Percentiles rank a stretch among this genome's conserved stretches.
These are phyloP conservation scores for Pogonophryne albipinna DNA, from an alignment of 2,797 vertebrate species.

Conservation along the genomic window DNA sequence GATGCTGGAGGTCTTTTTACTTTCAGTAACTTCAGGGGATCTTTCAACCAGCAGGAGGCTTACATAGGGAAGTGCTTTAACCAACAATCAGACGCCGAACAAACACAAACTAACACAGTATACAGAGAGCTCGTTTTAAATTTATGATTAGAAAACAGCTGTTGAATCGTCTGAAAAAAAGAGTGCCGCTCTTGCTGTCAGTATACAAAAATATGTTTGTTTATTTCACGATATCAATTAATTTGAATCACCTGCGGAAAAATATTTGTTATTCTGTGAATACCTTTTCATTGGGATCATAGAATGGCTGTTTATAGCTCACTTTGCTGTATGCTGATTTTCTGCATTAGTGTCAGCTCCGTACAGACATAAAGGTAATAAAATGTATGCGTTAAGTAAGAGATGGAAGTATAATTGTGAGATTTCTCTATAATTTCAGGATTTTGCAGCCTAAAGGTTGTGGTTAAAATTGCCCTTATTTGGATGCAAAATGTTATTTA, in stretches of 20 bases:
- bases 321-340: neutral
- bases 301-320: constrained; percentile 9
- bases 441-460: neutral
- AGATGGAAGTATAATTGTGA: neutral
- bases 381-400: neutral
- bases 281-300: neutral
- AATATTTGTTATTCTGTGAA: constrained; percentile 41
- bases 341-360: constrained; percentile 10
- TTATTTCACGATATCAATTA: constrained; percentile 63
- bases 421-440: neutral
- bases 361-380: constrained; percentile 18
- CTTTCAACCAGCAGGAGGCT: constrained; percentile 75
- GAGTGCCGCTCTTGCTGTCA: constrained; percentile 36
- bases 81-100: constrained; percentile 74
- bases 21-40: constrained; percentile 76
- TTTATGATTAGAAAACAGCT: constrained; percentile 76
- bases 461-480: neutral
- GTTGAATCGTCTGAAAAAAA: constrained; percentile 71
- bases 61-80: constrained; percentile 65
- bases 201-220: constrained; percentile 62
- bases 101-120: constrained; percentile 66
- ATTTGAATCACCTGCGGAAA: constrained; percentile 64
- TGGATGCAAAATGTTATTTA: neutral
- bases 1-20: constrained; percentile 72
- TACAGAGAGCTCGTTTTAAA: constrained; percentile 64